Evolutionary conservation across 2,113 vertebrate species (phyloP).

Genomic region (Anarrhichthys ocellatus): DNA sequence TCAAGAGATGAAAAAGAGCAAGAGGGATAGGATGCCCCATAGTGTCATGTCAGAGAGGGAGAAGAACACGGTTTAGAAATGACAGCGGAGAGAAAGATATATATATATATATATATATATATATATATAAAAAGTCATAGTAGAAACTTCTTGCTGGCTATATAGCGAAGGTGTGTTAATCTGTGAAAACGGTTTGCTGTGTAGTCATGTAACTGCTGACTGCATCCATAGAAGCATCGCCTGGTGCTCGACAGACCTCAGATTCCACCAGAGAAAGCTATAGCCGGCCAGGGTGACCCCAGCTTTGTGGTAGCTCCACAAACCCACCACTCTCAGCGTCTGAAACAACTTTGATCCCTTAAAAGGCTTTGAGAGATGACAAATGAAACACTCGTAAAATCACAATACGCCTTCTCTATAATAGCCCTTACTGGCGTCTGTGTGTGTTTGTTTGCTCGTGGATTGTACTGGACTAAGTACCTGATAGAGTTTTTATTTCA

Average conservation of each 20-base stretch:
- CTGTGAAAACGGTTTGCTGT: slow-evolving; percentile 4
- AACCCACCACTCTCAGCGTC: not conserved
- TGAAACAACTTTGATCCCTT: slow-evolving; percentile 3
- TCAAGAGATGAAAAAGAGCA: not conserved
- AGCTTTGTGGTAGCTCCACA: not conserved
- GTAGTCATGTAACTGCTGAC: not conserved
- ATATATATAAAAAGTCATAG: no score
- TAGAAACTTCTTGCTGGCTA: not conserved
- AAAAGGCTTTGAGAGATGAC: not conserved
- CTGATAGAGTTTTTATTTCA: not conserved
- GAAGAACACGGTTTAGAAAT: not conserved
- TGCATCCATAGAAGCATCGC: not conserved
- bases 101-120: no score
- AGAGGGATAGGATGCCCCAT: slow-evolving; percentile 9
- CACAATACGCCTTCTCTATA: not conserved
- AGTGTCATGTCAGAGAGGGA: slow-evolving; percentile 7
- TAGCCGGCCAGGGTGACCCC: slow-evolving; percentile 2
- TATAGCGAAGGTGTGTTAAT: not conserved
- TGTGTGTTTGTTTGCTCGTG: slow-evolving; percentile 1
- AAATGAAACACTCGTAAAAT: not conserved
- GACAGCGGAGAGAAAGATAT: slow-evolving; percentile 3
- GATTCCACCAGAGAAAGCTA: slow-evolving; percentile 1
- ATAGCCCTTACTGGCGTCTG: not conserved
- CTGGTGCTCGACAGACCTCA: not conserved
- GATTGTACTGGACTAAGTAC: not conserved